A percentile compares a stretch with the other conserved stretches of the same genome.
These are phyloP conservation scores for Nebria salina DNA, from an alignment of 2,888 invertebrate species.

Conservation along the genomic window DNA sequence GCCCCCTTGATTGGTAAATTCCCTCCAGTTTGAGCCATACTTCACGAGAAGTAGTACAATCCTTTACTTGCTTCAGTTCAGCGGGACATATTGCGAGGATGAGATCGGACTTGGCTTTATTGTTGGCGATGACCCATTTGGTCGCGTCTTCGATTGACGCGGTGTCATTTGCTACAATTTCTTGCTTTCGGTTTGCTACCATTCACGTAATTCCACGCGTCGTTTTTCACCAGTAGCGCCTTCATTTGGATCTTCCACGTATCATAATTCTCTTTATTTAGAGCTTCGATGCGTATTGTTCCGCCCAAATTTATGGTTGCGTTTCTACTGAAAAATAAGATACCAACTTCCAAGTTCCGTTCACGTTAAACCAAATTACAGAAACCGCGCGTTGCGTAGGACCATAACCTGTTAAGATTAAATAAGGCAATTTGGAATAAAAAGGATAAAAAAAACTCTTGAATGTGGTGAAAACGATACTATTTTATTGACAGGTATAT, in stretches of 20 bases:
- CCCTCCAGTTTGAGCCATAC: conserved; percentile 55
- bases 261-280: conserved; percentile 4
- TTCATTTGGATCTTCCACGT: conserved; percentile 10
- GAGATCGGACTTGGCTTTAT: conserved; percentile 3
- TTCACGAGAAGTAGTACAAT: conserved; percentile 51
- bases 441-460: too few relatives aligned
- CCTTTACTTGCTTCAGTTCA: conserved; percentile 52
- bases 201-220: not conserved
- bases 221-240: not conserved
- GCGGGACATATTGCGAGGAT: conserved; percentile 32
- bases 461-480: too few relatives aligned
- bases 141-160: not conserved
- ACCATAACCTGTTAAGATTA: too few relatives aligned
- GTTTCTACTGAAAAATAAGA: too few relatives aligned
- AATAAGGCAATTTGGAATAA: too few relatives aligned
- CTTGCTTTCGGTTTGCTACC: not conserved
- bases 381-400: too few relatives aligned
- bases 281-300: not conserved
- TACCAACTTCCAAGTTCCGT: too few relatives aligned
- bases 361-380: too few relatives aligned
- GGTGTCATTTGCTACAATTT: not conserved
- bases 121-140: not conserved
- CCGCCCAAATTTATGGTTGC: not conserved
- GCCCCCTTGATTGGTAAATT: conserved; percentile 55
- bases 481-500: too few relatives aligned